These are phyloP conservation scores for Apis florea DNA, from an alignment of 1,140 invertebrate genomes.

Conservation along the genomic window DNA sequence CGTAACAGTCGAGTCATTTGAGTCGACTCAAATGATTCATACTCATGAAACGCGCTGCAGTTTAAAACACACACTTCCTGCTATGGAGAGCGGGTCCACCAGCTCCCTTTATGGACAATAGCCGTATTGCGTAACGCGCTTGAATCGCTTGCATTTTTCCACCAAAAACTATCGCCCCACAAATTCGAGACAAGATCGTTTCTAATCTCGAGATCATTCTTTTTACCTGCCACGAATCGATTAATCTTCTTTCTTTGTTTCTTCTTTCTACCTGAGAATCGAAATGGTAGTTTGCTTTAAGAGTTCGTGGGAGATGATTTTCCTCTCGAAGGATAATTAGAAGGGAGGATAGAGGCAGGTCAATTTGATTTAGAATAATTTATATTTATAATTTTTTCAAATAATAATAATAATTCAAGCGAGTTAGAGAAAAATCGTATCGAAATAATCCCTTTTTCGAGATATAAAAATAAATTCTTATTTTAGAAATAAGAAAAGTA, in stretches of 20 bases:
- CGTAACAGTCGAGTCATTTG: conserved; percentile 41
- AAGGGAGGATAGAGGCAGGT: too few species aligned
- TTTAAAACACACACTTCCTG: conserved; percentile 55
- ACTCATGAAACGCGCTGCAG: conserved; percentile 33
- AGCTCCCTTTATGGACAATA: conserved; percentile 50
- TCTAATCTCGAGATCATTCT: too few species aligned
- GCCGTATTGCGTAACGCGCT: conserved; percentile 51
- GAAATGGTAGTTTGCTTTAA: neutral
- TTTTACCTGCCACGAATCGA: neutral
- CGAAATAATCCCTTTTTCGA: too few species aligned
- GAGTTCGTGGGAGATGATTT: too few species aligned
- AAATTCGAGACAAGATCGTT: conserved; percentile 1
- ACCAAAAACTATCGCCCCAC: neutral
- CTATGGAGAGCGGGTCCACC: conserved; percentile 10
- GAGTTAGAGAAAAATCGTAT: too few species aligned
- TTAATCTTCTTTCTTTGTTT: neutral
- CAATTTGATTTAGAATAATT: too few species aligned
- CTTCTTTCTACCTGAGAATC: neutral
- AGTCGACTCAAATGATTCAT: conserved; percentile 44
- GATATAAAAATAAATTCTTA: too few species aligned
- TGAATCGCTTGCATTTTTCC: conserved; percentile 3
- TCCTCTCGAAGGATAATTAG: too few species aligned
- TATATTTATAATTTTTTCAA: too few species aligned
- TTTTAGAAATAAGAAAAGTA: too few species aligned
- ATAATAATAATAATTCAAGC: too few species aligned